Conservation (phyloP, 2,113 vertebrate species). For the Tragelaphus strepsiceros region DNA sequence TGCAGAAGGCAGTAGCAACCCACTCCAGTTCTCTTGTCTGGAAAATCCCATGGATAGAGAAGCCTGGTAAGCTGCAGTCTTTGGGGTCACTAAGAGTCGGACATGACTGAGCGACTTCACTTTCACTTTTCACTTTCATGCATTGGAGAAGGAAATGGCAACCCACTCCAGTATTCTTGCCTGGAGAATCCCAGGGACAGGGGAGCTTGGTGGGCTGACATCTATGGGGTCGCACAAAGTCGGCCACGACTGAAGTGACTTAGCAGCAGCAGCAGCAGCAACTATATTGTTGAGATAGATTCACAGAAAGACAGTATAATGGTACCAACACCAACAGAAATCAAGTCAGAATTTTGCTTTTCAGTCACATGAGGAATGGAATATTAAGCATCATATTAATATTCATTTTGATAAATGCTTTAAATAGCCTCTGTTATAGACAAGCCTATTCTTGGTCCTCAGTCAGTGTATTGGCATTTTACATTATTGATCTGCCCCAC, state of each 20-base stretch:
- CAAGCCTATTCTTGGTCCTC: background rate
- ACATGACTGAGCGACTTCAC: too few relatives aligned
- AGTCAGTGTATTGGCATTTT: background rate
- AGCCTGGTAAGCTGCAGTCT: too few relatives aligned
- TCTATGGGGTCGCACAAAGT: too few relatives aligned
- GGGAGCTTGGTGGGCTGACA: too few relatives aligned
- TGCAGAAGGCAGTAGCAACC: background rate
- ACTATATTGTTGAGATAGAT: conserved; percentile 20
- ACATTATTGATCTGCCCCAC: conserved; percentile 12
- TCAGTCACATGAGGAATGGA: background rate
- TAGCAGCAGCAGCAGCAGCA: background rate
- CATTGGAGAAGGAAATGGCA: too few relatives aligned
- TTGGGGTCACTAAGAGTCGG: too few relatives aligned
- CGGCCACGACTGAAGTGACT: too few relatives aligned
- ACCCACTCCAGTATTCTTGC: too few relatives aligned
- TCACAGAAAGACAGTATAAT: background rate
- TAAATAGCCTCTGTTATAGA: conserved; percentile 10
- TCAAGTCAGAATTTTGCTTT: background rate
- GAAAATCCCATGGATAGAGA: too few relatives aligned
- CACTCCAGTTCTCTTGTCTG: too few relatives aligned
- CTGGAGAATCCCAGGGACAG: too few relatives aligned
- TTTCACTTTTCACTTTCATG: too few relatives aligned
- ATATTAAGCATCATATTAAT: conserved; percentile 28
- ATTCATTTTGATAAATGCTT: conserved; percentile 26
- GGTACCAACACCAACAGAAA: conserved; percentile 31